Evolutionary conservation across 1,140 invertebrate genomes (phyloP).

Genomic region (Ips typographus): DNA sequence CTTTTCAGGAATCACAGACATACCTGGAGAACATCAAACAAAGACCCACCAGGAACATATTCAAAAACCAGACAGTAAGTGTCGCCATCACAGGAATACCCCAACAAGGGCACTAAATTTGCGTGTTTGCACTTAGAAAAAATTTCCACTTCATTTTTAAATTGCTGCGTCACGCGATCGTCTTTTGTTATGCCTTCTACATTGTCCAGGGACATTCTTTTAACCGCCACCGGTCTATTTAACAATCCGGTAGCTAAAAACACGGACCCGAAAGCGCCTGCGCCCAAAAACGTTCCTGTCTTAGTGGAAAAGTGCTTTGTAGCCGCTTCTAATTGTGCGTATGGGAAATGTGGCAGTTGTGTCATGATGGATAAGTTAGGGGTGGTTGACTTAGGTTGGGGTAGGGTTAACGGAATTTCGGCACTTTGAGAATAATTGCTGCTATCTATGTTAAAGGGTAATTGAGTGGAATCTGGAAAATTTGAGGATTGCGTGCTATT

Average conservation of each 20-base stretch:
- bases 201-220: constrained; percentile 57
- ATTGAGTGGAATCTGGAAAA: not conserved
- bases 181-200: constrained; percentile 50
- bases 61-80: constrained; percentile 68
- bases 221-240: constrained; percentile 61
- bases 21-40: constrained; percentile 61
- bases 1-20: not conserved
- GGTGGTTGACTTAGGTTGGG: constrained; percentile 39
- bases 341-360: constrained; percentile 51
- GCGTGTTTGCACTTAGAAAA: constrained; percentile 62
- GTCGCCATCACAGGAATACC: constrained; percentile 65
- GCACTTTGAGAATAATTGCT: not conserved
- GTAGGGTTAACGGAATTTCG: not conserved
- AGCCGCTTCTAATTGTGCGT: constrained; percentile 50
- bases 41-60: constrained; percentile 68
- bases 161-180: constrained; percentile 58
- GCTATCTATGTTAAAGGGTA: not conserved
- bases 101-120: constrained; percentile 67
- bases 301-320: constrained; percentile 48
- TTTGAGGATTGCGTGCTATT: not conserved
- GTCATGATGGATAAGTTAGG: constrained; percentile 46
- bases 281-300: constrained; percentile 59
- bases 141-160: constrained; percentile 65
- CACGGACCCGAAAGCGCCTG: constrained; percentile 71
- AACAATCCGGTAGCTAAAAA: constrained; percentile 58